Conservation (phyloP, 53 echinoderm and acorn worm genomes). For the Antedon mediterranea region DNA sequence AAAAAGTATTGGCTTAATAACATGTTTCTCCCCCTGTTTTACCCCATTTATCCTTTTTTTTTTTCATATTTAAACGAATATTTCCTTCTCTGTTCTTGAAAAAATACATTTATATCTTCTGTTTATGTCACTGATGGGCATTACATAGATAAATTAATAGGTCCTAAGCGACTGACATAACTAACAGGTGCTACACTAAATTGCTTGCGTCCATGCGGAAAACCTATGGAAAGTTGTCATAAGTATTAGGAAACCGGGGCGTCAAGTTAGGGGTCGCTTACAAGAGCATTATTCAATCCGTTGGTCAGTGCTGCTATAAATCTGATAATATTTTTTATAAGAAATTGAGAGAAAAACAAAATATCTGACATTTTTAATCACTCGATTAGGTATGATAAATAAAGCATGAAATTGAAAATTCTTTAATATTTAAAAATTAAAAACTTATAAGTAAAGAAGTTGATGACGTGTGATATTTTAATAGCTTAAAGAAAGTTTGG, state of each 20-base stretch:
- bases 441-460: too few relatives aligned
- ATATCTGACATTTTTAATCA: background rate
- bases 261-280: background rate
- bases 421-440: background rate
- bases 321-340: background rate
- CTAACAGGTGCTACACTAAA: background rate
- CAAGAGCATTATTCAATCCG: background rate
- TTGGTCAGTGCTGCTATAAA: background rate
- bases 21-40: too few relatives aligned
- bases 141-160: background rate
- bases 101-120: too few relatives aligned
- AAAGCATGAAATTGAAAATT: background rate
- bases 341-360: background rate
- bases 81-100: too few relatives aligned
- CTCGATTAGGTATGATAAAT: background rate
- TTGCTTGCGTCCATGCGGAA: background rate
- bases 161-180: background rate
- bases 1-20: too few relatives aligned
- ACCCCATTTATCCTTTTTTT: too few relatives aligned
- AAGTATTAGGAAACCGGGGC: background rate
- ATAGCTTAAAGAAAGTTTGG: too few relatives aligned
- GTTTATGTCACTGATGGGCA: too few relatives aligned
- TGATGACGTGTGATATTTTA: too few relatives aligned
- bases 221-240: background rate
- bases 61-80: too few relatives aligned